Conservation (phyloP, 2,888 invertebrate species). For the Gisinianus flammeolus region DNA sequence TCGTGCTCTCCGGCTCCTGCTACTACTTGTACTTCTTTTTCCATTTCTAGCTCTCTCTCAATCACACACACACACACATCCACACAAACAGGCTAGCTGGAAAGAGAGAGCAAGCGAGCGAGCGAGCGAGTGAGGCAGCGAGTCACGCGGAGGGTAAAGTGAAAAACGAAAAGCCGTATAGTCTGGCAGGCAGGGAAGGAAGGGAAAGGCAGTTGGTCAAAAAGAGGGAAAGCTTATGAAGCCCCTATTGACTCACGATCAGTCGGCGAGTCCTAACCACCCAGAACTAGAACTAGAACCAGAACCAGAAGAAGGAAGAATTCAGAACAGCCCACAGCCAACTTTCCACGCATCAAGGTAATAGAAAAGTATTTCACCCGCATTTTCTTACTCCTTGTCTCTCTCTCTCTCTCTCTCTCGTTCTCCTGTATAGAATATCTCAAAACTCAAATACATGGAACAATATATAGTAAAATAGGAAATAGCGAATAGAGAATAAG, state of each 20-base stretch:
- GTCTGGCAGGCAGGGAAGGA: too few relatives aligned
- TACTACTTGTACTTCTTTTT: too few relatives aligned
- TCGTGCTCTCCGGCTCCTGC: too few relatives aligned
- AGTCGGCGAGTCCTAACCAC: neutral
- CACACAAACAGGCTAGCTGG: too few relatives aligned
- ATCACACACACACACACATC: neutral
- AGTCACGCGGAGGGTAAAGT: neutral
- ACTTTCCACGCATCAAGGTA: neutral
- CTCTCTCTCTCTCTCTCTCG: neutral
- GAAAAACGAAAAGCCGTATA: too few relatives aligned
- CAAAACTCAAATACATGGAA: neutral
- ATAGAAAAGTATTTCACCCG: slow-evolving; percentile 5
- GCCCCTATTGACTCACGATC: slow-evolving; percentile 6
- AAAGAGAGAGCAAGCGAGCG: neutral
- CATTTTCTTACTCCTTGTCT: neutral
- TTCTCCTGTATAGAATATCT: neutral
- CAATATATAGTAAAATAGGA: neutral
- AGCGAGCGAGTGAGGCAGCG: neutral
- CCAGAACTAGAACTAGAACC: neutral
- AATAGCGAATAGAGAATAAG: too few relatives aligned
- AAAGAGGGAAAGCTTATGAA: slow-evolving; percentile 8
- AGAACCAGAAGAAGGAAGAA: neutral
- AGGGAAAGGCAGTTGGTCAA: neutral
- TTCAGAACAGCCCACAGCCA: too few relatives aligned
- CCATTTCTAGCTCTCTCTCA: too few relatives aligned